Conservation (phyloP, 35 echinoderm and acorn worm genomes). For the Heliocidaris tuberculata region DNA sequence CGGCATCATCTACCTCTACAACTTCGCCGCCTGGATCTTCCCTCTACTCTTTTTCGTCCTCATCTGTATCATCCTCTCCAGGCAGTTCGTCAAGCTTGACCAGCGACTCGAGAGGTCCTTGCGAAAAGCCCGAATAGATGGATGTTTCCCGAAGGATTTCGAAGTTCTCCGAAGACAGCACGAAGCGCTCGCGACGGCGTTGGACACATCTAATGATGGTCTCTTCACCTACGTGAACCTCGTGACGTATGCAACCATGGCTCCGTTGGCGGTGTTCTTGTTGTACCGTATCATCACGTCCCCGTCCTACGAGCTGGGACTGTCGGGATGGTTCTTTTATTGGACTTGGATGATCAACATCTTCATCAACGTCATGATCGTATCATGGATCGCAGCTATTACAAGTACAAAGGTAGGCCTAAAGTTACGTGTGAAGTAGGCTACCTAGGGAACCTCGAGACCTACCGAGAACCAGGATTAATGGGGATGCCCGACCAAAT, state of each 20-base stretch:
- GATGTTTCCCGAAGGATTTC: constrained; percentile 64
- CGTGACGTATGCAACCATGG: constrained; percentile 74
- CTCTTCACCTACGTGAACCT: constrained; percentile 77
- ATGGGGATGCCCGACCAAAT: too few species aligned
- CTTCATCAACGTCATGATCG: constrained; percentile 77
- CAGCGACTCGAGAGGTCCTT: constrained; percentile 47
- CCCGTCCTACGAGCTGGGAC: neutral
- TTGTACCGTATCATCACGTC: constrained; percentile 64
- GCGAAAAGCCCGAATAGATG: neutral
- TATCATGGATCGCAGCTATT: constrained; percentile 81
- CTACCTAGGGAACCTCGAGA: too few species aligned
- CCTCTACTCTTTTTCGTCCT: constrained; percentile 67
- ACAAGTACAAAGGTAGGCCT: constrained; percentile 70
- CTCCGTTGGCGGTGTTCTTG: constrained; percentile 73
- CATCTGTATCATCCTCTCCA: constrained; percentile 45
- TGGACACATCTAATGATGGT: constrained; percentile 57
- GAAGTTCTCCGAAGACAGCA: constrained; percentile 75
- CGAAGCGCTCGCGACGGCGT: constrained; percentile 58
- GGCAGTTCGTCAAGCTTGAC: constrained; percentile 64
- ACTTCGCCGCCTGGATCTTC: constrained; percentile 86
- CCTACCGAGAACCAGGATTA: too few species aligned
- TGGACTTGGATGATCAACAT: constrained; percentile 68
- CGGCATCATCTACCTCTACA: constrained; percentile 57
- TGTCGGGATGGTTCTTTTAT: constrained; percentile 67
- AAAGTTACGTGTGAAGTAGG: too few species aligned